Conservation (phyloP, 92 coral and sea anemone genomes). For the Metridium senile region DNA sequence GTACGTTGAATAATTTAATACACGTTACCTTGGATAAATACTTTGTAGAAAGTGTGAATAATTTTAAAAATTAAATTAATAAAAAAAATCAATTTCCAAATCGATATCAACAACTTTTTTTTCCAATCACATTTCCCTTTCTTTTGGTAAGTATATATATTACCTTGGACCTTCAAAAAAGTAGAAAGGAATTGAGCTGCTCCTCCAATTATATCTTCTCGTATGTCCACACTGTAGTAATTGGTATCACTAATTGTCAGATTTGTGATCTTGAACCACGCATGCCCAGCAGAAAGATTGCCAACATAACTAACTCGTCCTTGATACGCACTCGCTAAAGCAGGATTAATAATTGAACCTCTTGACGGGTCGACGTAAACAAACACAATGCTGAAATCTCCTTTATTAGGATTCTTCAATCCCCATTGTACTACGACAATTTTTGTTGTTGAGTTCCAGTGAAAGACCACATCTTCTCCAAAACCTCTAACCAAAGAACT, state of each 20-base stretch:
- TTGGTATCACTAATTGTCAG: not conserved
- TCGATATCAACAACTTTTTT: too few species aligned
- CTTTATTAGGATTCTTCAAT: not conserved
- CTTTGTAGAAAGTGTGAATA: too few species aligned
- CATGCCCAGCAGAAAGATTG: conserved; percentile 1
- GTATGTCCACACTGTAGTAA: not conserved
- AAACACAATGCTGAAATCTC: not conserved
- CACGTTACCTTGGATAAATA: too few species aligned
- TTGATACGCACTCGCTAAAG: not conserved
- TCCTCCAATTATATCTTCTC: not conserved
- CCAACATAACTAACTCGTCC: conserved; percentile 15
- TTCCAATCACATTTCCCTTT: too few species aligned
- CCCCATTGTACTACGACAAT: not conserved
- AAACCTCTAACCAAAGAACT: not conserved
- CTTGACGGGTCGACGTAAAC: not conserved
- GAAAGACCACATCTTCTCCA: not conserved
- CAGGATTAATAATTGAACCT: not conserved
- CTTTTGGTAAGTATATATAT: too few species aligned
- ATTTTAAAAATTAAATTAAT: too few species aligned
- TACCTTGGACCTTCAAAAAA: not conserved
- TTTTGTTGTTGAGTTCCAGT: not conserved
- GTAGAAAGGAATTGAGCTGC: not conserved
- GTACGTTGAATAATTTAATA: too few species aligned
- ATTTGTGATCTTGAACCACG: conserved; percentile 5
- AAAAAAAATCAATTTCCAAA: too few species aligned